phyloP scores from a whole-genome alignment of 2,888 invertebrate genomes.

The Drosophila pullipes region DNA sequence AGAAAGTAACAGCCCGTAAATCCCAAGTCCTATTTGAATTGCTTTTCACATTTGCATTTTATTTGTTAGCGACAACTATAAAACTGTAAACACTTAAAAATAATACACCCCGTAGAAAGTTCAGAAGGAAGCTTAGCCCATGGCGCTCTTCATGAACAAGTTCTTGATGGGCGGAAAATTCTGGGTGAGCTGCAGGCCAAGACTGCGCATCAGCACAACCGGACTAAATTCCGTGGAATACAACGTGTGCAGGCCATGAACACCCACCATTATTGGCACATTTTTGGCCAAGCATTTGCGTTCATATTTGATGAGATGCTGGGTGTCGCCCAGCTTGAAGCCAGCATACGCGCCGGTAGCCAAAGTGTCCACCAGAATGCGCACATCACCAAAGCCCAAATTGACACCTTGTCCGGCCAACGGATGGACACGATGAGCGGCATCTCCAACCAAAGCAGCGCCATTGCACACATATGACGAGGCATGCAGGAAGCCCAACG shows the following conservation, averaged over 20 bases:
- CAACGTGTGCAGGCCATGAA: constrained; percentile 94
- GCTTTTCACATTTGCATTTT: constrained; percentile 20
- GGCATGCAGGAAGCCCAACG: constrained; percentile 96
- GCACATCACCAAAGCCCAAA: constrained; percentile 97
- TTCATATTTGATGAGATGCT: constrained; percentile 93
- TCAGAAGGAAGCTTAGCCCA: constrained; percentile 69
- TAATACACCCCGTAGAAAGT: not conserved
- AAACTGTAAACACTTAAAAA: constrained; percentile 56
- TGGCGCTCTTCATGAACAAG: constrained; percentile 81
- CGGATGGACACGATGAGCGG: constrained; percentile 96
- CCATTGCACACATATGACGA: constrained; percentile 93
- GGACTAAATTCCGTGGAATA: constrained; percentile 92
- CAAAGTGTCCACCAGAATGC: constrained; percentile 90
- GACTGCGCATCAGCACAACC: constrained; percentile 91
- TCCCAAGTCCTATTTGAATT: not conserved
- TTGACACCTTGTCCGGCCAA: constrained; percentile 99
- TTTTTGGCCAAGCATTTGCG: constrained; percentile 93
- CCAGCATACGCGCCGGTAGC: constrained; percentile 91
- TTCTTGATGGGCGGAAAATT: constrained; percentile 90
- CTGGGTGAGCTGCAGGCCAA: constrained; percentile 93
- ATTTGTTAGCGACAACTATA: constrained; percentile 18
- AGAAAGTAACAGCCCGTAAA: not conserved
- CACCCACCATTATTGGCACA: constrained; percentile 93
- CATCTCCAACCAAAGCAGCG: constrained; percentile 95
- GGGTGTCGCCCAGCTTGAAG: constrained; percentile 89